phyloP scores from a whole-genome alignment of 2,888 invertebrate species.

The Hyalella azteca region DNA sequence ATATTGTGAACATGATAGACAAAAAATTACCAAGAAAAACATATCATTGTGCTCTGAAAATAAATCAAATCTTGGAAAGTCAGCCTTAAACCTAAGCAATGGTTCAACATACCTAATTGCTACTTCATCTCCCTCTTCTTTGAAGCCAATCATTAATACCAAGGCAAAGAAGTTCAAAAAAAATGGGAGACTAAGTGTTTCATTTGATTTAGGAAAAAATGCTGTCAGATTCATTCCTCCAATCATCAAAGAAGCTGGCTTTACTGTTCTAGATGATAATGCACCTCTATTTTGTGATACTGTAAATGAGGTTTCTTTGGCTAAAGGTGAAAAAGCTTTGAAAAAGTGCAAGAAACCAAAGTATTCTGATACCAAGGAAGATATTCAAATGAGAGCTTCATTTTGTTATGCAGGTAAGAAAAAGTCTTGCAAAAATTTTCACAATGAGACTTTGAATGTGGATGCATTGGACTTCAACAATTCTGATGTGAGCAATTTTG shows the following conservation, averaged over 20 bases:
- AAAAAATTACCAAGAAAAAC: too few relatives aligned
- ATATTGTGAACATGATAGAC: not conserved
- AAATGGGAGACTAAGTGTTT: not conserved
- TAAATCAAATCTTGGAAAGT: too few relatives aligned
- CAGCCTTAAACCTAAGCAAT: too few relatives aligned
- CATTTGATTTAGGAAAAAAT: not conserved
- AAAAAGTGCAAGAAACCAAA: not conserved
- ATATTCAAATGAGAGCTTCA: not conserved
- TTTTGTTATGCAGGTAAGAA: not conserved
- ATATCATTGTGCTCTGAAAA: too few relatives aligned
- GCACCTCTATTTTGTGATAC: slow-evolving; percentile 1
- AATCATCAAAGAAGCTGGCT: not conserved
- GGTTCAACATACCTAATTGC: too few relatives aligned
- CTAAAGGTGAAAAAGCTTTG: not conserved
- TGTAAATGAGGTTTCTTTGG: not conserved
- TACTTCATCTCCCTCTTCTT: not conserved
- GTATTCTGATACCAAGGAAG: not conserved
- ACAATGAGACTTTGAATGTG: too few relatives aligned
- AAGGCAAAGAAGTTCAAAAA: not conserved
- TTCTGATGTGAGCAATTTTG: not conserved
- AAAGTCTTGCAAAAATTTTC: not conserved
- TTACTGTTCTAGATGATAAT: slow-evolving; percentile 17
- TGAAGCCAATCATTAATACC: slow-evolving; percentile 16
- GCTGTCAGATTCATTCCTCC: slow-evolving; percentile 16
- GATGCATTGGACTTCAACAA: not conserved